These are phyloP conservation scores for Xiphophorus maculatus DNA, from an alignment of 2,113 vertebrate species.

Conservation along the genomic window DNA sequence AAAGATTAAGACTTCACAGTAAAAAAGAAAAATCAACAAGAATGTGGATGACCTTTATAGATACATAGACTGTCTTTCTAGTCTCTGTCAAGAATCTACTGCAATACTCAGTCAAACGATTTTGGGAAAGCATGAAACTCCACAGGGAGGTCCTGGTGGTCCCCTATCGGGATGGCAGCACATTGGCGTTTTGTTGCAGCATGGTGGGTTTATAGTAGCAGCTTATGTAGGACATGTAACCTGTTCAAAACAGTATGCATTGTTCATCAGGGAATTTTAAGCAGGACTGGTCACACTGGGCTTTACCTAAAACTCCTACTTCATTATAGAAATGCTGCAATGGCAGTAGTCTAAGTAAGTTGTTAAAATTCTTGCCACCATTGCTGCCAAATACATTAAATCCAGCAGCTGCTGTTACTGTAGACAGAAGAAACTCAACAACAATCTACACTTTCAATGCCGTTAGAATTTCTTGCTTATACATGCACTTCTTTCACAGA, in stretches of 20 bases:
- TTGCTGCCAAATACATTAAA: too few relatives aligned
- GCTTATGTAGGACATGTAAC: neutral
- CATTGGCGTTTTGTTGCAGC: neutral
- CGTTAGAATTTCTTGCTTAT: neutral
- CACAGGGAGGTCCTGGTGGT: too few relatives aligned
- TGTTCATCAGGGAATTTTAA: neutral
- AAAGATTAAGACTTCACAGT: neutral
- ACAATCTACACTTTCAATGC: neutral
- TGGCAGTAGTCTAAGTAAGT: neutral
- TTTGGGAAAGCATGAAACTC: neutral
- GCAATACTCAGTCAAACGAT: neutral
- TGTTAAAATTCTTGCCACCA: neutral
- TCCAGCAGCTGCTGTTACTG: too few relatives aligned
- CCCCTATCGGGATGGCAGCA: too few relatives aligned
- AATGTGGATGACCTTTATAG: neutral
- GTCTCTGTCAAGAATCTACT: too few relatives aligned
- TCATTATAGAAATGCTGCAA: neutral
- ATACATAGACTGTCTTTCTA: neutral
- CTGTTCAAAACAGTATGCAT: neutral
- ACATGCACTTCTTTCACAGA: too few relatives aligned
- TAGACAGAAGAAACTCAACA: neutral
- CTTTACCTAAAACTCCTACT: neutral
- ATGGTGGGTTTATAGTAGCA: too few relatives aligned
- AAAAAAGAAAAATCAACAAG: neutral
- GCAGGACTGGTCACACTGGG: neutral